A percentile compares a stretch with the other conserved stretches of the same genome.
Conservation (phyloP, 2,113 vertebrate genomes). For the Melanocharis versteri region DNA sequence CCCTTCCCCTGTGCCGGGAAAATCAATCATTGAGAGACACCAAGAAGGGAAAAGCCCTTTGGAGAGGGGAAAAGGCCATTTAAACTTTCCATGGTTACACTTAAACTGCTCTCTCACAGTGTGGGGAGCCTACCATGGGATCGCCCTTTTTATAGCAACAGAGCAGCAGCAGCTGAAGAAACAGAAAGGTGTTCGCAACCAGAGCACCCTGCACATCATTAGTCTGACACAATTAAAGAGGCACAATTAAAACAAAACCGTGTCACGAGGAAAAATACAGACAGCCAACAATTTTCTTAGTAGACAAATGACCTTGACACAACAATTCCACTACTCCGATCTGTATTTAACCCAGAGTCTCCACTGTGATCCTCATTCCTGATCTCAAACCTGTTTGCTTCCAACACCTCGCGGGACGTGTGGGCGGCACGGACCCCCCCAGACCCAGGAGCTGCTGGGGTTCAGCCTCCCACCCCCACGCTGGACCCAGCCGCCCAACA, state of each 20-base stretch:
- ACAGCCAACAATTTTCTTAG: neutral
- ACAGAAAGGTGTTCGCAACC: neutral
- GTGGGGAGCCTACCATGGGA: neutral
- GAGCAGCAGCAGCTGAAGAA: neutral
- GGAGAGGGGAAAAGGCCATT: neutral
- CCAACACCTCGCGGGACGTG: fast-evolving
- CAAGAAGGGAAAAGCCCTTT: neutral
- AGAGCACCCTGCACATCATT: neutral
- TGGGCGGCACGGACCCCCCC: fast-evolving
- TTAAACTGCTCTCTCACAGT: neutral
- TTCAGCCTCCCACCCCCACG: neutral
- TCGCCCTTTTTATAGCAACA: neutral
- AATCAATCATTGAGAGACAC: neutral
- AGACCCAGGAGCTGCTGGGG: neutral
- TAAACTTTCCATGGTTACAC: neutral
- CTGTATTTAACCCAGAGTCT: neutral
- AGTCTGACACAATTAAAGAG: neutral
- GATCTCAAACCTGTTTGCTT: neutral
- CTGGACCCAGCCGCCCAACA: neutral
- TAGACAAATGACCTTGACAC: conserved; percentile 15
- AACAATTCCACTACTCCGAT: neutral
- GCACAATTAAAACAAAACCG: neutral
- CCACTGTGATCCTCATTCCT: neutral
- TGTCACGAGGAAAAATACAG: conserved; percentile 8
- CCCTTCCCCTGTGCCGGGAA: neutral